A percentile compares a stretch with the other conserved stretches of the same genome.
These are phyloP conservation scores for Sebastes vulpes DNA, from an alignment of 2,797 vertebrate genomes.

Conservation along the genomic window DNA sequence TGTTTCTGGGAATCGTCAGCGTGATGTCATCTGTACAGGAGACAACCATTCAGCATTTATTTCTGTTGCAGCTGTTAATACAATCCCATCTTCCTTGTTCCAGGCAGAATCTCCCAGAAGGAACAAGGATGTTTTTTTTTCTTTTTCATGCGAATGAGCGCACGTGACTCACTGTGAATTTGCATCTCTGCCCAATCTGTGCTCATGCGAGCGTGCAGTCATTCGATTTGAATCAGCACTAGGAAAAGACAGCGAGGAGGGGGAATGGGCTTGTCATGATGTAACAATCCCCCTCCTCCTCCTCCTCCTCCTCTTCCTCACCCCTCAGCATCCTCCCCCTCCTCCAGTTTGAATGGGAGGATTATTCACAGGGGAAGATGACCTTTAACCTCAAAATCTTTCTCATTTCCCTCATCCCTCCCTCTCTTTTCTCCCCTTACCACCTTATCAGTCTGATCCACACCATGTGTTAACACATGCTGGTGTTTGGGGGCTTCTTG, in stretches of 20 bases:
- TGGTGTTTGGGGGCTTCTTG: neutral
- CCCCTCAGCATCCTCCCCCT: conserved; percentile 6
- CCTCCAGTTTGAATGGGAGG: conserved; percentile 38
- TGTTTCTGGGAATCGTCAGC: conserved; percentile 10
- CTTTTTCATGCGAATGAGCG: conserved; percentile 27
- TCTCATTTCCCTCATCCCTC: conserved; percentile 2
- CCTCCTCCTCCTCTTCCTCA: neutral
- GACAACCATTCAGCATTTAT: conserved; percentile 27
- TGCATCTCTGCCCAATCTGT: conserved; percentile 69
- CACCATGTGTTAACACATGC: neutral
- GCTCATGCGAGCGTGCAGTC: conserved; percentile 47
- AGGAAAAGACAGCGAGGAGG: conserved; percentile 30
- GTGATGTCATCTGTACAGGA: conserved; percentile 1
- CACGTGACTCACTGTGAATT: conserved; percentile 66
- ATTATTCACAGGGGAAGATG: conserved; percentile 53
- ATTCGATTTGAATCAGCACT: conserved; percentile 65
- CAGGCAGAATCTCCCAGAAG: conserved; percentile 14
- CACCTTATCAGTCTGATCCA: neutral
- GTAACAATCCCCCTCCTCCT: conserved; percentile 47
- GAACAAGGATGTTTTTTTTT: conserved; percentile 36
- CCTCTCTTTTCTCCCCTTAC: neutral
- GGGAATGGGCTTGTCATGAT: conserved; percentile 56
- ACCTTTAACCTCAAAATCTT: conserved; percentile 59
- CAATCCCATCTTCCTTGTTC: conserved; percentile 29
- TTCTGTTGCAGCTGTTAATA: conserved; percentile 28